A percentile compares a stretch with the other conserved stretches of the same genome.
Conservation (phyloP, 2,113 vertebrate genomes). For the Callipepla californica region DNA sequence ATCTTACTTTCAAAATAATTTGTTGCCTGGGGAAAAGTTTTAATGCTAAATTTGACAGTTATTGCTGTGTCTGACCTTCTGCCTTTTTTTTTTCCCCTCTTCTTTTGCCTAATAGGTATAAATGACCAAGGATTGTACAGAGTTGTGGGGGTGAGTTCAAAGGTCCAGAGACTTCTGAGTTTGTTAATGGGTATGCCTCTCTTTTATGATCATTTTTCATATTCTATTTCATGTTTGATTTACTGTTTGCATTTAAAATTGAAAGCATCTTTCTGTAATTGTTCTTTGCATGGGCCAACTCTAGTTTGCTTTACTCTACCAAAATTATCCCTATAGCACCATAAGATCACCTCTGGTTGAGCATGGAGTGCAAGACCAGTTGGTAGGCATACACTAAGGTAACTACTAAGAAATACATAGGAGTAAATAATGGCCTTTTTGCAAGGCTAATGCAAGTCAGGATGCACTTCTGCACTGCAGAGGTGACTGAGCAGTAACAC, state of each 20-base stretch:
- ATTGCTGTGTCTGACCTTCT: background rate
- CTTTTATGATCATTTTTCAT: conserved; percentile 77
- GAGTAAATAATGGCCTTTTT: background rate
- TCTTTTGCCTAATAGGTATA: conserved; percentile 84
- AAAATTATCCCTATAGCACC: background rate
- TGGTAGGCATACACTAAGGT: background rate
- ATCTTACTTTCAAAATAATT: conserved; percentile 17
- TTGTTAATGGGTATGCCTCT: conserved; percentile 93
- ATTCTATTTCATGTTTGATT: conserved; percentile 28
- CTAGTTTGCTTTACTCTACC: background rate
- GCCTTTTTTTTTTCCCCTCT: background rate
- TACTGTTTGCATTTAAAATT: background rate
- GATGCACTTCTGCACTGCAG: background rate
- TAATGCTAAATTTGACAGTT: background rate
- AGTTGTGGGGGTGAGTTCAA: conserved; percentile 97
- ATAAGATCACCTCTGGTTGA: background rate
- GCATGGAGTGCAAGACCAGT: background rate
- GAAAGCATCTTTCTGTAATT: background rate
- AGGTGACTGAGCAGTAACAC: background rate
- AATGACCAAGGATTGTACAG: conserved; percentile 98
- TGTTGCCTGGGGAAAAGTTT: background rate
- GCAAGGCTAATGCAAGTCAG: background rate
- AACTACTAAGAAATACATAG: background rate
- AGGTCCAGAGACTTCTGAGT: conserved; percentile 96
- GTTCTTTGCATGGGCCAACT: background rate